Percentiles rank a stretch among this genome's conserved stretches.
Evolutionary conservation across 2,888 invertebrate species (phyloP).

Genomic region (Caenorhabditis sp.): DNA sequence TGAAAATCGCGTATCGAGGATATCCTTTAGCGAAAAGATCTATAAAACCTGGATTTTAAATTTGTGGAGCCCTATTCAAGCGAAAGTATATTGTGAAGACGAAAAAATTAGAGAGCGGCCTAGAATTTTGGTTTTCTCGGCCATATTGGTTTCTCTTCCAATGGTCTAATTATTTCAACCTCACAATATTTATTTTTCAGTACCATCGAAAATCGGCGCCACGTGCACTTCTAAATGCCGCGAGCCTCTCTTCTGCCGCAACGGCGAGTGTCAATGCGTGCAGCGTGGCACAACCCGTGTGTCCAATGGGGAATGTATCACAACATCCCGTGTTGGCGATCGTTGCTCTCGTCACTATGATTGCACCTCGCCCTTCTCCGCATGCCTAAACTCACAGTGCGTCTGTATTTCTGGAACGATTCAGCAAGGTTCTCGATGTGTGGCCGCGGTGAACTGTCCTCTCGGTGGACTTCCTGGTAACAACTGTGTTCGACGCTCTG

Average conservation of each 20-base stretch:
- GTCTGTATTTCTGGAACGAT: slow-evolving; percentile 69
- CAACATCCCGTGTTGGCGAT: slow-evolving; percentile 68
- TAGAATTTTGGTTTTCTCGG: too few species aligned
- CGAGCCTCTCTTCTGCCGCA: slow-evolving; percentile 69
- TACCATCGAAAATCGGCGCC: slow-evolving; percentile 68
- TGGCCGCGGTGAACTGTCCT: slow-evolving; percentile 69
- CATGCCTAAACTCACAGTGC: slow-evolving; percentile 69
- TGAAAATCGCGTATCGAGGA: too few species aligned
- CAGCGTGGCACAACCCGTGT: slow-evolving; percentile 67
- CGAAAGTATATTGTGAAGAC: neutral
- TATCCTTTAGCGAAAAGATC: too few species aligned
- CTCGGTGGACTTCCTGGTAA: slow-evolving; percentile 64
- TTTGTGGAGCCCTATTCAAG: too few species aligned
- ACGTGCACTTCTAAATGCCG: slow-evolving; percentile 65
- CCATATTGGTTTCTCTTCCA: too few species aligned
- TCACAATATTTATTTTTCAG: slow-evolving; percentile 45
- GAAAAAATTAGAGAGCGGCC: too few species aligned
- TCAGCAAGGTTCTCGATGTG: slow-evolving; percentile 62
- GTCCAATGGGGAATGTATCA: slow-evolving; percentile 69
- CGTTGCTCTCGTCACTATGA: slow-evolving; percentile 69
- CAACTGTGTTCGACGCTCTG: slow-evolving; percentile 58
- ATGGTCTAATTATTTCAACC: too few species aligned
- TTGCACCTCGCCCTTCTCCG: slow-evolving; percentile 70
- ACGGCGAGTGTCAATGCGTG: slow-evolving; percentile 69
- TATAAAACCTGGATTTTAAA: too few species aligned